A percentile compares a stretch with the other conserved stretches of the same genome.
phyloP scores from a whole-genome alignment of 2,797 vertebrate species.

The Chaenodraco wilsoni region DNA sequence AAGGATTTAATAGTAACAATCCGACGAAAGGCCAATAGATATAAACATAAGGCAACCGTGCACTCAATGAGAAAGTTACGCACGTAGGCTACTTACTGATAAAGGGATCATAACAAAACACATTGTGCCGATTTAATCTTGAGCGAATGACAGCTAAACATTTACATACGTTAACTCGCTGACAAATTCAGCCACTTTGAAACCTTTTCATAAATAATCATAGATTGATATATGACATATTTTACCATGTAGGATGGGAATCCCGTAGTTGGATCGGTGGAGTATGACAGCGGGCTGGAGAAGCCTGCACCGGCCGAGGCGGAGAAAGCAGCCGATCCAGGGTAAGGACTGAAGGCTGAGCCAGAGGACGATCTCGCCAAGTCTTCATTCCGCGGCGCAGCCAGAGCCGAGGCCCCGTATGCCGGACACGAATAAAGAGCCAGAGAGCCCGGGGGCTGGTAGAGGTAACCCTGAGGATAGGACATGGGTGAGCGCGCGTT shows the following conservation, averaged over 20 bases:
- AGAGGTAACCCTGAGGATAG: slow-evolving; percentile 99
- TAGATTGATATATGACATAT: neutral
- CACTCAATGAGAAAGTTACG: slow-evolving; percentile 39
- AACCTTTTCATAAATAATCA: neutral
- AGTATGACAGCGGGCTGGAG: slow-evolving; percentile 94
- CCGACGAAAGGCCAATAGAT: slow-evolving; percentile 31
- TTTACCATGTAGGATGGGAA: slow-evolving; percentile 99
- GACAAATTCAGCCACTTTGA: neutral
- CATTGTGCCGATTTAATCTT: neutral
- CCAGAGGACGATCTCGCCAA: slow-evolving; percentile 92
- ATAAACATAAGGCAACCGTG: neutral
- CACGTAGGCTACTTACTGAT: neutral
- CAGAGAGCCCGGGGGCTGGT: slow-evolving; percentile 98
- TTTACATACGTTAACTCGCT: neutral
- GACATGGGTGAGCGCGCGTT: slow-evolving; percentile 89
- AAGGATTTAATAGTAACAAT: slow-evolving; percentile 32
- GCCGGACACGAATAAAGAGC: slow-evolving; percentile 97
- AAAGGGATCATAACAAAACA: neutral
- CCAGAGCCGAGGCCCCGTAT: slow-evolving; percentile 94
- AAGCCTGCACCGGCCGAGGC: slow-evolving; percentile 91
- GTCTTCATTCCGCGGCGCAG: slow-evolving; percentile 94
- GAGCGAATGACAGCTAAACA: neutral
- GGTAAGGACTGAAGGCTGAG: slow-evolving; percentile 95
- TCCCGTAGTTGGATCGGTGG: slow-evolving; percentile 92
- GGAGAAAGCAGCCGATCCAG: slow-evolving; percentile 96